These are phyloP conservation scores for Eupithecia vulgata DNA, from an alignment of 2,888 invertebrate species.

Conservation along the genomic window DNA sequence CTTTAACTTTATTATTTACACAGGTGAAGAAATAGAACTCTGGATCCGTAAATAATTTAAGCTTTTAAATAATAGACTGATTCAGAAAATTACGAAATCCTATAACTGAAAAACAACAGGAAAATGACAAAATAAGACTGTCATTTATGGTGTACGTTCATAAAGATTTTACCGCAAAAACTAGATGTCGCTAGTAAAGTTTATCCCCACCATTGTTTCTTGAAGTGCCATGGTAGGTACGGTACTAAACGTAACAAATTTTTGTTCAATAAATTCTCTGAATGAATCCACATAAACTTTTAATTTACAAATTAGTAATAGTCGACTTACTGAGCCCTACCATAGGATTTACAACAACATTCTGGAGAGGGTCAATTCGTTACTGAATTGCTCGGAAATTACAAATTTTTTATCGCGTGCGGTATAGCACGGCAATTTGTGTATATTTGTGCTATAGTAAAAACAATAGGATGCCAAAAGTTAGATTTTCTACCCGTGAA, in stretches of 20 bases:
- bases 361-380: not conserved
- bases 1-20: constrained; percentile 45
- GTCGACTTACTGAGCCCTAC: not conserved
- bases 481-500: not conserved
- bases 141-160: not conserved
- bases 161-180: not conserved
- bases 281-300: not conserved
- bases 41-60: constrained; percentile 6
- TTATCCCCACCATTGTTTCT: not conserved
- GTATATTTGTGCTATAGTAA: not conserved
- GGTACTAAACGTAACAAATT: not conserved
- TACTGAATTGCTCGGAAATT: not conserved
- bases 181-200: not conserved
- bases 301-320: not conserved
- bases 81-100: constrained; percentile 14
- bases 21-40: constrained; percentile 27
- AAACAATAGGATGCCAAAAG: not conserved
- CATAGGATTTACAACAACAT: not conserved
- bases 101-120: constrained; percentile 28
- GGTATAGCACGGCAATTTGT: not conserved
- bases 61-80: not conserved
- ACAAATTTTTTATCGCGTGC: not conserved
- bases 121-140: not conserved
- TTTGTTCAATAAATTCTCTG: not conserved
- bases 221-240: not conserved